Evolutionary conservation across 1,140 invertebrate species (phyloP).

Genomic region (Heterodera carotae): DNA sequence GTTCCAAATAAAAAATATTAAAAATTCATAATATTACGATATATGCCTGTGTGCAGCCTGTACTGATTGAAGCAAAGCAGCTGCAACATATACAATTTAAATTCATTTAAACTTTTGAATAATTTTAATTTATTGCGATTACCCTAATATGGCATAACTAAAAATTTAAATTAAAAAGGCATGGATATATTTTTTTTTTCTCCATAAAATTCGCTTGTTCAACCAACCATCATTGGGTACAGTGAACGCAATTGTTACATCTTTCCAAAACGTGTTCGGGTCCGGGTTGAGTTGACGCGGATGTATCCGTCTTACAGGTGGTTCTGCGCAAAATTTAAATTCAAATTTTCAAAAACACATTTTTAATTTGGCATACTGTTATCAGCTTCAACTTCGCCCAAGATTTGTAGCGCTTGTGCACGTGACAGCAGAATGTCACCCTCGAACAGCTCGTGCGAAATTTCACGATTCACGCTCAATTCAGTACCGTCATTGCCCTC

Average conservation of each 20-base stretch:
- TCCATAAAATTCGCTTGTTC: too few species aligned
- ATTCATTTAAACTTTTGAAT: too few species aligned
- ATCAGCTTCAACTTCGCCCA: slow-evolving; percentile 52
- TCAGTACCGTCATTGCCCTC: background rate
- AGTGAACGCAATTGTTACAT: slow-evolving; percentile 47
- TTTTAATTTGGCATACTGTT: slow-evolving; percentile 27
- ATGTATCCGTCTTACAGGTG: slow-evolving; percentile 26
- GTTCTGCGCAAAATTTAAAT: background rate
- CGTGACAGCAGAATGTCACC: slow-evolving; percentile 60
- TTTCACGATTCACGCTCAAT: slow-evolving; percentile 51
- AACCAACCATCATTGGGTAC: slow-evolving; percentile 16
- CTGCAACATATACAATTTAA: slow-evolving; percentile 18
- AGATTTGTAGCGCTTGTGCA: slow-evolving; percentile 52
- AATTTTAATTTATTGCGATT: slow-evolving; percentile 3
- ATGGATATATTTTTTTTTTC: too few species aligned
- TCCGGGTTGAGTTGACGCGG: slow-evolving; percentile 54
- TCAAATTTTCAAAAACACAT: background rate
- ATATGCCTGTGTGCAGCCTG: background rate
- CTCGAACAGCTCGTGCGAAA: slow-evolving; percentile 58
- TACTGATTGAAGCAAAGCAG: background rate
- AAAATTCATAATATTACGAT: background rate
- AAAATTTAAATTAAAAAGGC: background rate
- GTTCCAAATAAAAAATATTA: background rate
- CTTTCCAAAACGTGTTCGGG: slow-evolving; percentile 50
- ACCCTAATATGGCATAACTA: slow-evolving; percentile 44